phyloP scores from a whole-genome alignment of 37 sponge, comb jelly and placozoan genomes.

The Tethya wilhelma region DNA sequence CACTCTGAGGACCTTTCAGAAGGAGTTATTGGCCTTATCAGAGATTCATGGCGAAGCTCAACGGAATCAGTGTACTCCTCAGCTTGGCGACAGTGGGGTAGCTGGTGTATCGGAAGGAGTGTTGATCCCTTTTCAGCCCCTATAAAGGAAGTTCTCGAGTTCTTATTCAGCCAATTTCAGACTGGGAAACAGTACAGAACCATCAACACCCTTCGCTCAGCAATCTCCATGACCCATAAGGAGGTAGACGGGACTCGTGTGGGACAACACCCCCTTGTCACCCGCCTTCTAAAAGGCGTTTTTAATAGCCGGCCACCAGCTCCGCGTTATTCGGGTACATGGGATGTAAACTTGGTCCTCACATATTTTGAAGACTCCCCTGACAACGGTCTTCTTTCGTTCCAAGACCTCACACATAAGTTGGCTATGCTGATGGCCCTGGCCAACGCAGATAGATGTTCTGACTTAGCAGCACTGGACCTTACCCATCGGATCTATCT shows the following conservation, averaged over 20 bases:
- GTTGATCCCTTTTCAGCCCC: slow-evolving; percentile 41
- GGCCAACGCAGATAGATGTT: slow-evolving; percentile 6
- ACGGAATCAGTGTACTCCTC: slow-evolving; percentile 48
- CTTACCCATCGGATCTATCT: neutral
- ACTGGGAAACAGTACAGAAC: slow-evolving; percentile 29
- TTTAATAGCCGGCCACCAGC: slow-evolving; percentile 17
- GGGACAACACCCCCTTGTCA: slow-evolving; percentile 42
- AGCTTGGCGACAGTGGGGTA: slow-evolving; percentile 33
- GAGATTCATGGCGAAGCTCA: slow-evolving; percentile 21
- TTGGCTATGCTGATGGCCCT: slow-evolving; percentile 45
- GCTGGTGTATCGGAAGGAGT: slow-evolving; percentile 34
- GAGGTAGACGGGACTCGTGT: slow-evolving; percentile 16
- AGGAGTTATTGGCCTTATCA: slow-evolving; percentile 26
- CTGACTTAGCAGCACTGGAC: slow-evolving; percentile 43
- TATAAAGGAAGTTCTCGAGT: slow-evolving; percentile 28
- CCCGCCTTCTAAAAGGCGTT: slow-evolving; percentile 25
- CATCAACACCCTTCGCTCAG: slow-evolving; percentile 25
- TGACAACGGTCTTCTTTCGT: slow-evolving; percentile 15
- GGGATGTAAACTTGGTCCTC: slow-evolving; percentile 44
- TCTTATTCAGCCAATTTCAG: slow-evolving; percentile 23
- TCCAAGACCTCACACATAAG: slow-evolving; percentile 22
- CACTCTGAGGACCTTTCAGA: slow-evolving; percentile 14
- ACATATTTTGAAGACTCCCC: neutral
- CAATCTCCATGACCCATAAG: slow-evolving; percentile 29
- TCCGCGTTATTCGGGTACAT: slow-evolving; percentile 32